phyloP scores from a whole-genome alignment of 2,797 vertebrate species.

The Amazonetta brasiliensis region DNA sequence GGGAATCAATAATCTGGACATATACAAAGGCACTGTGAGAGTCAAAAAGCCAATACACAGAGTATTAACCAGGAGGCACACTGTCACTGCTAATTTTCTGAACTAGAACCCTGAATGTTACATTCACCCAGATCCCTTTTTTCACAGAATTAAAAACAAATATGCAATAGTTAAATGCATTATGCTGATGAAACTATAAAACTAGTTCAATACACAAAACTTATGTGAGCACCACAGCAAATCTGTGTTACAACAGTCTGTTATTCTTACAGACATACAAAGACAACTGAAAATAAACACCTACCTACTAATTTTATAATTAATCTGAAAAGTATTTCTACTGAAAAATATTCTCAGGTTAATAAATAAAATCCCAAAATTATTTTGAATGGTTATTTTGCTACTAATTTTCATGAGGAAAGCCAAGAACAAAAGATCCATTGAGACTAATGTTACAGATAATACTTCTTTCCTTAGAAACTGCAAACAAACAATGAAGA shows the following conservation, averaged over 20 bases:
- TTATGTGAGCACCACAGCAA: background rate
- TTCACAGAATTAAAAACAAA: background rate
- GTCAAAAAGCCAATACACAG: background rate
- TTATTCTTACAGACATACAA: background rate
- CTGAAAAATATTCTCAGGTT: background rate
- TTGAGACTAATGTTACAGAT: background rate
- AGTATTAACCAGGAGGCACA: background rate
- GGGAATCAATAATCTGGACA: background rate
- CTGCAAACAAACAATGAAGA: background rate
- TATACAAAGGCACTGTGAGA: background rate
- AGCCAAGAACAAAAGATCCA: background rate
- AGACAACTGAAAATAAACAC: background rate
- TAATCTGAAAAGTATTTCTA: background rate
- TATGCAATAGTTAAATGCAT: background rate
- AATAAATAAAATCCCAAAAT: background rate
- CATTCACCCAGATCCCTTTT: background rate
- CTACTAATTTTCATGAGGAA: background rate
- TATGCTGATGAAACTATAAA: background rate
- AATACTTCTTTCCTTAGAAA: conserved; percentile 11
- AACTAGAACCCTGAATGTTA: background rate
- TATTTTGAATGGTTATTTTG: background rate
- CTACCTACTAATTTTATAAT: background rate
- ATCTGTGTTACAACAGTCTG: background rate
- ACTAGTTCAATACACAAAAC: background rate
- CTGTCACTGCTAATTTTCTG: background rate